phyloP scores from a whole-genome alignment of 1,140 invertebrate species.

The Schlechtendalia chinensis region DNA sequence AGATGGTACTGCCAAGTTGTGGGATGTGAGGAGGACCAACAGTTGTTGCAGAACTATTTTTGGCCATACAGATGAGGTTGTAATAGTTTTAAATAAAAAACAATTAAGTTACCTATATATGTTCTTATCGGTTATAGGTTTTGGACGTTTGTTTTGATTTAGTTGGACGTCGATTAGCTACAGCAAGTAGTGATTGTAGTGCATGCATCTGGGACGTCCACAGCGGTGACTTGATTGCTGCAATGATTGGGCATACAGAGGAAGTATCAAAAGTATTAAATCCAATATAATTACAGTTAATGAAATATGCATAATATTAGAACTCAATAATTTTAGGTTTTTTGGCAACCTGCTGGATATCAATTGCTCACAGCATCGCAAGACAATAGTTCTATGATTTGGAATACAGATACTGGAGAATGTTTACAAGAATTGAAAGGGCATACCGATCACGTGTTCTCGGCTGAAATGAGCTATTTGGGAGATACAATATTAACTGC shows the following conservation, averaged over 20 bases:
- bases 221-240: constrained; percentile 63
- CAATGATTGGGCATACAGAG: constrained; percentile 69
- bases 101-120: not conserved
- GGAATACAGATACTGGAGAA: constrained; percentile 68
- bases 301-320: too few relatives aligned
- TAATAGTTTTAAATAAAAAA: constrained; percentile 2
- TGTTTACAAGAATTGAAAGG: constrained; percentile 70
- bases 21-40: constrained; percentile 65
- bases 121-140: constrained; percentile 57
- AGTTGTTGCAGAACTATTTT: constrained; percentile 63
- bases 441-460: constrained; percentile 76
- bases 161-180: constrained; percentile 68
- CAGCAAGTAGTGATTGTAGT: constrained; percentile 70
- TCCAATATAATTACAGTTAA: not conserved
- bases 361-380: constrained; percentile 71
- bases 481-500: constrained; percentile 76
- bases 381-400: constrained; percentile 72
- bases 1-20: constrained; percentile 73
- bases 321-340: constrained; percentile 60
- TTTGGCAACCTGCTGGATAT: constrained; percentile 74
- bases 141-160: constrained; percentile 74
- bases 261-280: constrained; percentile 70
- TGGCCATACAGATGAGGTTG: constrained; percentile 70
- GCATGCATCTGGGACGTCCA: constrained; percentile 68
- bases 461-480: constrained; percentile 73